Evolutionary conservation across 1,140 invertebrate species (phyloP), one percentile per base, ranked within the genome.

Genomic region (Teleogryllus occipitalis): DNA sequence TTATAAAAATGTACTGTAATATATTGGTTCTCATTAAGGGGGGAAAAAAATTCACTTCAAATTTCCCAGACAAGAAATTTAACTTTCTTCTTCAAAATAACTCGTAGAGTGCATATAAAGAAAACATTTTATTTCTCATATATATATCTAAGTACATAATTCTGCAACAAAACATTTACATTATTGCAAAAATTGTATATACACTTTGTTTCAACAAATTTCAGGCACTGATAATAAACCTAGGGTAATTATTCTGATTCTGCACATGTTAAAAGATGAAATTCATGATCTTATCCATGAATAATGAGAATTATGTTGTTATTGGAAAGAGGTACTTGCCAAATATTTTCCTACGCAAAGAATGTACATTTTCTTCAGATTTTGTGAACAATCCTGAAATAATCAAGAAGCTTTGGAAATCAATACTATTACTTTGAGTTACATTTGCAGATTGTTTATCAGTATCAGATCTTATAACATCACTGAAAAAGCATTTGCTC

Each of bases 241-340:
- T 65, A 65, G 54, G 54, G 54, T 65, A 65, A 65, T 65, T 65
- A 65, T 18, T 65, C 54, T 65, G 54, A 65, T 65, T 65, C 54
- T 65, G 54, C 54, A 65, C 54, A 65, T 65, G 54, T 65, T 65
- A 65, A 65, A 65, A 3, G 27, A 65, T 7, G 18, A 65, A 65
- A 14, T 65, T 18, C 10, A 65, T 65, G 54, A 65, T 39, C 27
- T 39, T 39, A 39, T 1, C 27, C 27, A 39, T 65, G 54, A 65
- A 65, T 65, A 65, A 7, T 65, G 54, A 65, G 54, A 65, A 65
- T 14, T 65, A 65, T 39, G 27, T 39, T 39, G 27, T 39, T 39
- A 39, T 39, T 39, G 54, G 54, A 65, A 65, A 65, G 0, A 65
- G 54, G 54, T 18, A 65, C 54, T 14, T 10, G 18, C 18, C 54